Conservation (phyloP, 2,797 vertebrate species). For the Perodicticus potto region DNA sequence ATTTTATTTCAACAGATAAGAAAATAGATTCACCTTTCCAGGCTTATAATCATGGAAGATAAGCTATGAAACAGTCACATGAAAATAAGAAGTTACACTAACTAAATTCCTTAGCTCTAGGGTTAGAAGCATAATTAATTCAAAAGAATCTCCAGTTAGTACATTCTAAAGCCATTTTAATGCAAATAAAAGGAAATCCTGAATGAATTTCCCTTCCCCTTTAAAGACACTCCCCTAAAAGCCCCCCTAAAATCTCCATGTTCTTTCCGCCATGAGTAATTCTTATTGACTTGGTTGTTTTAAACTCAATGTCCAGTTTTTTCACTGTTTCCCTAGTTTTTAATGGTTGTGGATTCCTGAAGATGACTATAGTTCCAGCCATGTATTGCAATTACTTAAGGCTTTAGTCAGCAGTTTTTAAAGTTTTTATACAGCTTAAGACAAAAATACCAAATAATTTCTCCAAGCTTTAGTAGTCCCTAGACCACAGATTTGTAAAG, state of each 20-base stretch:
- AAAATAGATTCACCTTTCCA: conserved; percentile 45
- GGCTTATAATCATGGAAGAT: conserved; percentile 49
- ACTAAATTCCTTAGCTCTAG: conserved; percentile 60
- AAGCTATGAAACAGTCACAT: conserved; percentile 51
- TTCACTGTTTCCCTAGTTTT: conserved; percentile 56
- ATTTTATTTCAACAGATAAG: conserved; percentile 54
- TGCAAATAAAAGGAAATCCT: conserved; percentile 51
- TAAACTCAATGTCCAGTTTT: conserved; percentile 55
- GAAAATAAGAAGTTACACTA: conserved; percentile 52
- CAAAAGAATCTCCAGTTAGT: conserved; percentile 48
- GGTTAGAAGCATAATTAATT: conserved; percentile 65
- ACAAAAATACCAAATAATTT: conserved; percentile 30
- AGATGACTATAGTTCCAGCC: conserved; percentile 59
- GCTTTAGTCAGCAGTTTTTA: background rate
- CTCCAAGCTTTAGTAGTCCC: background rate
- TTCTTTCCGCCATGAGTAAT: conserved; percentile 60
- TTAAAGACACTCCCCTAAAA: background rate
- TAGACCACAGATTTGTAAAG: conserved; percentile 30
- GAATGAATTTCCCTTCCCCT: conserved; percentile 35
- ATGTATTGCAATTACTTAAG: conserved; percentile 60
- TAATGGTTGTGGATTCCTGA: conserved; percentile 55
- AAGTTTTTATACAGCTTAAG: conserved; percentile 25
- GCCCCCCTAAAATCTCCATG: background rate
- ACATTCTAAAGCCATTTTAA: conserved; percentile 64
- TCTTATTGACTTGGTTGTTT: background rate